A percentile compares a stretch with the other conserved stretches of the same genome.
phyloP scores from a whole-genome alignment of 2,888 invertebrate species.

The Synanthedon formicaeformis region DNA sequence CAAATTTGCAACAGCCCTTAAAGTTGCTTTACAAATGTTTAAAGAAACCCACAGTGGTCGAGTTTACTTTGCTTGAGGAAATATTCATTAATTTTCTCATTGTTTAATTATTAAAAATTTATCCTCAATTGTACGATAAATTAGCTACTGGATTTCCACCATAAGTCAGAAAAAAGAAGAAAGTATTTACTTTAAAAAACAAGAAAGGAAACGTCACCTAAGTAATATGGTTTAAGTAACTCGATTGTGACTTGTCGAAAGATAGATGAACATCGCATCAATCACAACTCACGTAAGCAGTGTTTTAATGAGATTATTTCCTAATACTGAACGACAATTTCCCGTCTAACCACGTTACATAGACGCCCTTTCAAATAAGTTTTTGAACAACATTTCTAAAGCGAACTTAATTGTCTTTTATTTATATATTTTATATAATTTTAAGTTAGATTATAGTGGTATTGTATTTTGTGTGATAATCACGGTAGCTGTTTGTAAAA shows the following conservation, averaged over 20 bases:
- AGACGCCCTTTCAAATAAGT: conserved; percentile 17
- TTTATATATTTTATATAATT: too few relatives aligned
- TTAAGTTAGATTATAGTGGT: too few relatives aligned
- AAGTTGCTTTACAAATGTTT: conserved; percentile 27
- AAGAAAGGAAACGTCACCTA: too few relatives aligned
- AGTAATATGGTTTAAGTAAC: not conserved
- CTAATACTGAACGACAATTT: conserved; percentile 47
- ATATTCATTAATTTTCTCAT: not conserved
- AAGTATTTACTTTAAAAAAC: too few relatives aligned
- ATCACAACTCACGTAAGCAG: conserved; percentile 35
- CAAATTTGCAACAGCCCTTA: conserved; percentile 26
- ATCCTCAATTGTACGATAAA: too few relatives aligned
- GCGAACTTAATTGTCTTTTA: not conserved
- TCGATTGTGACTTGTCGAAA: conserved; percentile 16
- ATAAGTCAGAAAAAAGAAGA: too few relatives aligned
- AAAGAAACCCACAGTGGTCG: conserved; percentile 11
- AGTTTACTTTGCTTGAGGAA: not conserved
- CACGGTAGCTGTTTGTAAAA: too few relatives aligned
- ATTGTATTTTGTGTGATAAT: too few relatives aligned
- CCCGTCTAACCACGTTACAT: conserved; percentile 29
- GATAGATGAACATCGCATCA: conserved; percentile 38
- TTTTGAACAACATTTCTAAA: conserved; percentile 10
- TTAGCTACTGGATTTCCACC: too few relatives aligned
- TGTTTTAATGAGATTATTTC: conserved; percentile 59
- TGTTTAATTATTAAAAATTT: too few relatives aligned